Conservation (phyloP, 1,140 invertebrate species). For the Achatina immaculata region DNA sequence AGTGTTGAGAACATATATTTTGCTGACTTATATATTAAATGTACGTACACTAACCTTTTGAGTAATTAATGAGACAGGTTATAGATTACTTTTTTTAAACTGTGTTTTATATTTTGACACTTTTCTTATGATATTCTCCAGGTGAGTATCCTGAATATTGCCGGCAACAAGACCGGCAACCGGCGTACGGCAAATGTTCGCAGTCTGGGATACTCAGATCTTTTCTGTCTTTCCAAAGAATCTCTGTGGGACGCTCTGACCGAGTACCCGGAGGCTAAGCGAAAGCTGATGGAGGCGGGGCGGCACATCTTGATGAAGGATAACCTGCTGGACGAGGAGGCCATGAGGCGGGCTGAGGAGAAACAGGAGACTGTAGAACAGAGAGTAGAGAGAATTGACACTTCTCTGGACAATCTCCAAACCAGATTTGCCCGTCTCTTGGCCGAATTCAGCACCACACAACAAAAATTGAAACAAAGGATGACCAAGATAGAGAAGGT, state of each 20-base stretch:
- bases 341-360: constrained; percentile 62
- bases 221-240: constrained; percentile 91
- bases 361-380: constrained; percentile 73
- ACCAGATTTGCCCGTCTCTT: constrained; percentile 81
- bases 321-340: constrained; percentile 84
- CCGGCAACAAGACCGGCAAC: constrained; percentile 92
- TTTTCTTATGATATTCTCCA: background rate
- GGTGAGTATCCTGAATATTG: constrained; percentile 89
- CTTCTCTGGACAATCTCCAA: constrained; percentile 79
- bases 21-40: no score
- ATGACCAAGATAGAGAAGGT: constrained; percentile 73
- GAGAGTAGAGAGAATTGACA: constrained; percentile 73
- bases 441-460: constrained; percentile 83
- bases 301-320: constrained; percentile 94
- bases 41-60: no score
- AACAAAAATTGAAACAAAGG: constrained; percentile 80
- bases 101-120: no score
- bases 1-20: no score
- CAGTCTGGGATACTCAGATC: constrained; percentile 90
- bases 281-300: constrained; percentile 87
- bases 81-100: no score
- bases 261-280: constrained; percentile 93
- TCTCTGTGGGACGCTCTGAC: constrained; percentile 89
- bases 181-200: constrained; percentile 91
- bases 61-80: no score